These are phyloP conservation scores for Blennius ocellaris DNA, from an alignment of 2,113 vertebrate species.

Conservation along the genomic window DNA sequence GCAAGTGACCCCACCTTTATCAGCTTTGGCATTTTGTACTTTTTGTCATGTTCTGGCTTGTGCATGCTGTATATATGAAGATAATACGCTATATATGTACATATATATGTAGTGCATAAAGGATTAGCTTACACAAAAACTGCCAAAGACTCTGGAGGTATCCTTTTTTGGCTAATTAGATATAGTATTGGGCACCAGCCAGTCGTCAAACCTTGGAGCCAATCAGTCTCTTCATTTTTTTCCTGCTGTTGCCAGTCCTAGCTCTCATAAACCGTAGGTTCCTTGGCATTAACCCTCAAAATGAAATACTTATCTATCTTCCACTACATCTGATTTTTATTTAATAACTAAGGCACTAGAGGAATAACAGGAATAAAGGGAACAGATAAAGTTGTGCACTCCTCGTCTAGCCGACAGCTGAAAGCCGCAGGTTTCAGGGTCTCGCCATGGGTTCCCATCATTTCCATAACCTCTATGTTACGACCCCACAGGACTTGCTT, in stretches of 20 bases:
- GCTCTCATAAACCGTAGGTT: conserved; percentile 24
- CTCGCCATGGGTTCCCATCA: conserved; percentile 48
- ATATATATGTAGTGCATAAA: conserved; percentile 1
- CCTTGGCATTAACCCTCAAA: conserved; percentile 35
- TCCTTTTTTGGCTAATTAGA: conserved; percentile 45
- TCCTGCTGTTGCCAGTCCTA: conserved; percentile 37
- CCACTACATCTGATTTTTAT: conserved; percentile 44
- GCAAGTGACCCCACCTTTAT: neutral
- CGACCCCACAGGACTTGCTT: conserved; percentile 65
- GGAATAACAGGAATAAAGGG: conserved; percentile 12
- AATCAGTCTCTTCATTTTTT: conserved; percentile 37
- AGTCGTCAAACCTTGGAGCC: conserved; percentile 29
- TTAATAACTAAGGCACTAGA: conserved; percentile 8
- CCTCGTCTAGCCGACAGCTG: conserved; percentile 6
- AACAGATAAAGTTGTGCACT: neutral
- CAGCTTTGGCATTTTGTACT: neutral
- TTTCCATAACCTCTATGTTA: conserved; percentile 44
- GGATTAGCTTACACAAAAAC: conserved; percentile 7
- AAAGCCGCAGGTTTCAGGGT: conserved; percentile 37
- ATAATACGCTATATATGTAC: neutral
- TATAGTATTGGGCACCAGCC: conserved; percentile 36
- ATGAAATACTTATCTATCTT: conserved; percentile 49
- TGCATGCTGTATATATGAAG: neutral
- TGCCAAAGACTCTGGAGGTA: conserved; percentile 20
- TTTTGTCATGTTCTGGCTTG: neutral